Evolutionary conservation across 2,797 vertebrate genomes (phyloP).

Genomic region (Crenuchus spilurus): DNA sequence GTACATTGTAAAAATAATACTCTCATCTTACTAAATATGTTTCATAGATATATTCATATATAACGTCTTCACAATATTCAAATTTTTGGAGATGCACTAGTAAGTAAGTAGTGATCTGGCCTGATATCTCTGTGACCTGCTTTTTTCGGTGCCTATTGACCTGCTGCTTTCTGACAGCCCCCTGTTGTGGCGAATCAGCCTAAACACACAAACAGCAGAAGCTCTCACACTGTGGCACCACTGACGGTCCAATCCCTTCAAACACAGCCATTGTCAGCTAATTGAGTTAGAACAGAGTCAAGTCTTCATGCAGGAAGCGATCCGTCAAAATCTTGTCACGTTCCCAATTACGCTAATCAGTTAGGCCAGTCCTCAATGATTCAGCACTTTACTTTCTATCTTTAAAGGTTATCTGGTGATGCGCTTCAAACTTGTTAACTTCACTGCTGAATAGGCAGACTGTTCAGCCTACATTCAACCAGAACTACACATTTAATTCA

Average conservation of each 20-base stretch:
- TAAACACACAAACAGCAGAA: slow-evolving; percentile 59
- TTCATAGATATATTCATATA: too few relatives aligned
- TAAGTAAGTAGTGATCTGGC: too few relatives aligned
- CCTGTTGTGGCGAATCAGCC: slow-evolving; percentile 50
- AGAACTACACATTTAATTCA: neutral
- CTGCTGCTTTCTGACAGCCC: slow-evolving; percentile 49
- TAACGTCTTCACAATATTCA: too few relatives aligned
- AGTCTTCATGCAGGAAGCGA: slow-evolving; percentile 57
- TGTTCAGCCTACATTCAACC: neutral
- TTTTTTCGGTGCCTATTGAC: slow-evolving; percentile 43
- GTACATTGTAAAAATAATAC: too few relatives aligned
- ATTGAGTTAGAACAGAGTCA: slow-evolving; percentile 54
- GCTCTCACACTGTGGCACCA: slow-evolving; percentile 46
- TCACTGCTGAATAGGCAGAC: neutral
- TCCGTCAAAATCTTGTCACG: slow-evolving; percentile 56
- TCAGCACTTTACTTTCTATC: slow-evolving; percentile 25
- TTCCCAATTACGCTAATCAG: slow-evolving; percentile 54
- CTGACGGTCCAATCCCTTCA: slow-evolving; percentile 42
- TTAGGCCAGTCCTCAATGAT: slow-evolving; percentile 33
- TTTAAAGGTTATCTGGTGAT: neutral
- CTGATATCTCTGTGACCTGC: slow-evolving; percentile 10
- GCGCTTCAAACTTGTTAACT: neutral
- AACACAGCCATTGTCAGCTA: slow-evolving; percentile 52
- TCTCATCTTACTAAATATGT: too few relatives aligned
- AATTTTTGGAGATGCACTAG: too few relatives aligned